These are phyloP conservation scores for Xiphophorus birchmanni DNA, from an alignment of 2,797 vertebrate species.

Conservation along the genomic window DNA sequence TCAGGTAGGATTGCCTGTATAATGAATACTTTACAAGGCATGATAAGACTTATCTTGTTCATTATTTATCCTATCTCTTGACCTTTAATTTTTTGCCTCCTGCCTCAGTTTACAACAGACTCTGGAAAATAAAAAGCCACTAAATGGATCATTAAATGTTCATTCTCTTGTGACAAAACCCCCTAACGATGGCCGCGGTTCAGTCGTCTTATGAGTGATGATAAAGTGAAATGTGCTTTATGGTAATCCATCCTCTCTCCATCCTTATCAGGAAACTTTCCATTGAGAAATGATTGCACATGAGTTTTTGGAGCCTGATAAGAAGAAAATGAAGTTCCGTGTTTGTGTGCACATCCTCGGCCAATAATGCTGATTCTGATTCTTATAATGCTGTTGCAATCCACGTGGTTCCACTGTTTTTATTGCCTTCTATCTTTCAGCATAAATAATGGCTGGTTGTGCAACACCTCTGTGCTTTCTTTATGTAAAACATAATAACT, in stretches of 20 bases:
- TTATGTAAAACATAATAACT: not conserved
- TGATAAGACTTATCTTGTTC: not conserved
- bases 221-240: not conserved
- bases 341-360: not conserved
- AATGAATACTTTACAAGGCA: not conserved
- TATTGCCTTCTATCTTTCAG: not conserved
- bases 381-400: not conserved
- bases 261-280: constrained; percentile 21
- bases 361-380: not conserved
- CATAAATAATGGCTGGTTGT: not conserved
- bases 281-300: not conserved
- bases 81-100: not conserved
- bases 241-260: not conserved
- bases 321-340: not conserved
- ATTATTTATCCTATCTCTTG: not conserved
- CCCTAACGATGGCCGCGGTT: constrained; percentile 7
- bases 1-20: not conserved
- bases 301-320: not conserved
- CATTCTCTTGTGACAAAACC: not conserved
- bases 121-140: not conserved
- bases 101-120: not conserved
- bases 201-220: not conserved
- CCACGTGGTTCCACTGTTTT: not conserved
- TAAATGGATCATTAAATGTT: not conserved
- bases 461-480: not conserved